Conservation (phyloP, 2,113 vertebrate species). For the Sialia sialis region DNA sequence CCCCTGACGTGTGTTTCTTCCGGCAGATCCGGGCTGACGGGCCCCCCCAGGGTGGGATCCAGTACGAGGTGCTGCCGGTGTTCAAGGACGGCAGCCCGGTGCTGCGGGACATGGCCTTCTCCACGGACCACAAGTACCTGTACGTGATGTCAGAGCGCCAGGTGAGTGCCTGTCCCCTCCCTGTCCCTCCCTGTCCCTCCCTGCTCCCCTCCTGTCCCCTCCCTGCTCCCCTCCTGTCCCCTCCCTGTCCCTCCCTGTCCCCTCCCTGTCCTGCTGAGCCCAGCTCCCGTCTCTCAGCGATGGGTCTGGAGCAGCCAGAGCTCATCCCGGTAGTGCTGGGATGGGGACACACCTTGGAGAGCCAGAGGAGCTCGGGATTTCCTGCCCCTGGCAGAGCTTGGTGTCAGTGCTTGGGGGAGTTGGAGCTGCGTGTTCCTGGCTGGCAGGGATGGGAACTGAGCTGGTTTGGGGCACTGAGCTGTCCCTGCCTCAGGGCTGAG, state of each 20-base stretch:
- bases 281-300: background rate
- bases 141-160: constrained; percentile 96
- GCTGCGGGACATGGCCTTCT: constrained; percentile 96
- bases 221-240: background rate
- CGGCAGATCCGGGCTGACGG: constrained; percentile 93
- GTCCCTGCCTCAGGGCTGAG: background rate
- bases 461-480: background rate
- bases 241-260: too few species aligned
- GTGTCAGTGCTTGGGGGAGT: background rate
- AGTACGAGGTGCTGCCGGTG: constrained; percentile 89
- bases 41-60: constrained; percentile 87
- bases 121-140: constrained; percentile 84
- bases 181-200: too few species aligned
- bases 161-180: constrained; percentile 74
- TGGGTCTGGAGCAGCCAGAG: rapidly evolving
- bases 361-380: background rate
- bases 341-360: rapidly evolving
- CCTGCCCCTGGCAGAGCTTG: background rate
- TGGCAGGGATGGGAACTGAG: background rate
- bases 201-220: background rate
- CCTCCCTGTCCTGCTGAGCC: rapidly evolving
- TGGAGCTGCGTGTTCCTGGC: background rate
- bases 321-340: rapidly evolving
- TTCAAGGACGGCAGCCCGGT: constrained; percentile 90
- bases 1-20: background rate